Conservation (phyloP, 2,113 vertebrate genomes). For the Vireo altiloquus region DNA sequence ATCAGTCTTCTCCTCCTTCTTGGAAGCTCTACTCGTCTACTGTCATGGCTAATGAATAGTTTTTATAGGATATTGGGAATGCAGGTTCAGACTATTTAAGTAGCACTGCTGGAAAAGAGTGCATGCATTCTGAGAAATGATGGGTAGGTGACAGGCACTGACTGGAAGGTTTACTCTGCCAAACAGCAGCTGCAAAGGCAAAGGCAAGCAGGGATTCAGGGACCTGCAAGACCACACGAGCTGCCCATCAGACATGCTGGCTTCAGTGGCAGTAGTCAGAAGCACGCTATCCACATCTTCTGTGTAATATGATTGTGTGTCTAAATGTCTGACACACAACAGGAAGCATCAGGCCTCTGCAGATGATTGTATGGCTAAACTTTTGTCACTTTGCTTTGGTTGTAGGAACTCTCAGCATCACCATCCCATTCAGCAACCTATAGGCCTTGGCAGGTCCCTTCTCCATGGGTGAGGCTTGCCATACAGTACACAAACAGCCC, state of each 20-base stretch:
- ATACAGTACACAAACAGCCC: background rate
- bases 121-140: background rate
- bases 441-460: background rate
- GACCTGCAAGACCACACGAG: background rate
- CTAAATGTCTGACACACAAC: background rate
- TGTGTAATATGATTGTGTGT: accelerated
- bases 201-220: background rate
- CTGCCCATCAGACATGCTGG: accelerated
- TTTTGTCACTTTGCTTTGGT: background rate
- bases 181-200: background rate
- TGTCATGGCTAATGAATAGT: background rate
- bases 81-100: background rate
- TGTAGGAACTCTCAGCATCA: background rate
- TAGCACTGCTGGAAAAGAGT: accelerated
- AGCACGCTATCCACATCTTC: background rate
- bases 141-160: background rate
- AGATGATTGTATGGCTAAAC: background rate
- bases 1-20: background rate
- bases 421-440: background rate
- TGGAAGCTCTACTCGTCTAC: background rate
- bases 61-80: background rate
- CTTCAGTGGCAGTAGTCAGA: background rate
- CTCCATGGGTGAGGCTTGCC: background rate
- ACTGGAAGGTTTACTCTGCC: background rate
- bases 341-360: background rate